phyloP scores from a whole-genome alignment of 2,888 invertebrate genomes.

The Vanessa cardui region DNA sequence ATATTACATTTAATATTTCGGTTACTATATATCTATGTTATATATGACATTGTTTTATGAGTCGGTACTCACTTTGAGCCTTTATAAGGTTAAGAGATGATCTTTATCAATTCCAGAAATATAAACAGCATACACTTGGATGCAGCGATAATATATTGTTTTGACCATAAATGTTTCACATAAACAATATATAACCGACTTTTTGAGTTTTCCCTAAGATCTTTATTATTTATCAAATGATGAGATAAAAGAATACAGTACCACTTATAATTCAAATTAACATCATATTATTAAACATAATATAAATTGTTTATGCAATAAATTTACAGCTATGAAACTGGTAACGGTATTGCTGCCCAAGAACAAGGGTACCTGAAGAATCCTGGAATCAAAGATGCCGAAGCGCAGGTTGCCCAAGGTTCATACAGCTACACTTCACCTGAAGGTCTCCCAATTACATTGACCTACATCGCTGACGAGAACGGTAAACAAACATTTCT shows the following conservation, averaged over 20 bases:
- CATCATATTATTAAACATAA: no score
- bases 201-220: slow-evolving; percentile 32
- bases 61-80: not conserved
- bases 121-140: slow-evolving; percentile 22
- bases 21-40: not conserved
- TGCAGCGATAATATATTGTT: slow-evolving; percentile 18
- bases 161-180: slow-evolving; percentile 19
- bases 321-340: slow-evolving; percentile 85
- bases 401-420: slow-evolving; percentile 87
- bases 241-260: not conserved
- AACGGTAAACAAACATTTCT: slow-evolving; percentile 73
- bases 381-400: slow-evolving; percentile 84
- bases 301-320: not conserved
- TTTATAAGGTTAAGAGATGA: slow-evolving; percentile 23
- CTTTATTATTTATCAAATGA: not conserved
- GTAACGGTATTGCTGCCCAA: slow-evolving; percentile 87
- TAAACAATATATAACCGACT: slow-evolving; percentile 15
- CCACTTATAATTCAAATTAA: no score
- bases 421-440: slow-evolving; percentile 87
- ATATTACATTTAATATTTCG: not conserved
- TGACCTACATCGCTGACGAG: slow-evolving; percentile 88
- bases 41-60: not conserved
- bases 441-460: slow-evolving; percentile 85
- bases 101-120: slow-evolving; percentile 32
- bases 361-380: slow-evolving; percentile 89